Conservation (phyloP, 2,888 invertebrate genomes). For the Chydorus sphaericus region DNA sequence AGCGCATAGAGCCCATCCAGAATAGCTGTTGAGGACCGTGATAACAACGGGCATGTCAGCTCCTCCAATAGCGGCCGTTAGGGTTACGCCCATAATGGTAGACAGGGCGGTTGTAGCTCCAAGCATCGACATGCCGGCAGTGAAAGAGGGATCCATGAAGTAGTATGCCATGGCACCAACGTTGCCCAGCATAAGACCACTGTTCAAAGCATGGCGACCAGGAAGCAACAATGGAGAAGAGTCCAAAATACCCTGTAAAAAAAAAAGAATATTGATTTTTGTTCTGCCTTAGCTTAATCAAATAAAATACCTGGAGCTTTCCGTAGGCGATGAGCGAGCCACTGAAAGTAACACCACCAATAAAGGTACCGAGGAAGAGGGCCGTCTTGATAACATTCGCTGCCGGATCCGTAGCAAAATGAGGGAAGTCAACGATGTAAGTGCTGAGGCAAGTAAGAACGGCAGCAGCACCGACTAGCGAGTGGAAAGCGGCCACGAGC, state of each 20-base stretch:
- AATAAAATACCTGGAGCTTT: slow-evolving; percentile 51
- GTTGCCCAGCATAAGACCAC: slow-evolving; percentile 48
- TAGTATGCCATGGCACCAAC: slow-evolving; percentile 59
- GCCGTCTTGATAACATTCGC: slow-evolving; percentile 67
- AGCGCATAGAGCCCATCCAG: slow-evolving; percentile 84
- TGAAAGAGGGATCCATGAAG: slow-evolving; percentile 43
- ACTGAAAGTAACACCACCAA: slow-evolving; percentile 80
- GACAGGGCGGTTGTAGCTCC: slow-evolving; percentile 61
- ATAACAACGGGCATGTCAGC: slow-evolving; percentile 91
- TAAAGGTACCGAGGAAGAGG: slow-evolving; percentile 73
- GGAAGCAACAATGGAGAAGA: slow-evolving; percentile 70
- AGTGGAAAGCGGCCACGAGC: slow-evolving; percentile 74
- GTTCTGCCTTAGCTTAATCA: too few species aligned
- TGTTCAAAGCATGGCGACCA: slow-evolving; percentile 63
- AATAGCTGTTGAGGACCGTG: slow-evolving; percentile 81
- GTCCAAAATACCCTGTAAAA: slow-evolving; percentile 47
- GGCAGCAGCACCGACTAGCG: slow-evolving; percentile 73
- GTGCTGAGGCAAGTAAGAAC: slow-evolving; percentile 73
- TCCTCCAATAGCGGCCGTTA: slow-evolving; percentile 79
- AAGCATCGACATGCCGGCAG: slow-evolving; percentile 54
- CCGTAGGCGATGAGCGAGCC: slow-evolving; percentile 80
- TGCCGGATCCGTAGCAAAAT: slow-evolving; percentile 64
- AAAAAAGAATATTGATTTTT: not conserved
- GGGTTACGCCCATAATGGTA: slow-evolving; percentile 66
- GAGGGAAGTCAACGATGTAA: slow-evolving; percentile 67